Evolutionary conservation across 2,888 invertebrate genomes (phyloP), one percentile per base, ranked within the genome.

Genomic region (Hololepta plana): DNA sequence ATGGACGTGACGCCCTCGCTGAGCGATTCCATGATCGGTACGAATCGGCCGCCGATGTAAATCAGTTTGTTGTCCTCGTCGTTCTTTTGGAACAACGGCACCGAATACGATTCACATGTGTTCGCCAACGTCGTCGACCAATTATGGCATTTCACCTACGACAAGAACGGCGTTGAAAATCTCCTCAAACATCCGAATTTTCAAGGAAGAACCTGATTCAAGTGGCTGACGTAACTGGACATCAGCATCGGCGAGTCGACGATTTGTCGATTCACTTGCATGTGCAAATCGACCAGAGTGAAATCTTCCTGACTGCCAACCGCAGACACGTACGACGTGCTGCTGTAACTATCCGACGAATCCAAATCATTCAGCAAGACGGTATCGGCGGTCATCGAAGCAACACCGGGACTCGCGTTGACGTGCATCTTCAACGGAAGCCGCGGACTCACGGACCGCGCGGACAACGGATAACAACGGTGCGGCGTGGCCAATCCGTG

Each of bases 241-340:
- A 95, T 88, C 1, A 95, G 59, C 27, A 95, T 59, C 0, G 93
- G 90, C 0, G 93, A 93, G 44, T 91, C 87, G 4, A 85, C 75
- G 35, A 95, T 93, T 0, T 91, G 82, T 32, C 72, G 64, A 32
- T 55, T 72, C 13, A 88, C 76, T 59, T 95, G 93, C 71, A 87
- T 84, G 44, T 91, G 90, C 9, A 95, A 62, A 55, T 93, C 90
- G 0, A 95, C 85, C 28, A 88, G 55, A 0, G 85, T 85, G 53
- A 85, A 73, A 47, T 88, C 88, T 55, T 90, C 88, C 50, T 88
- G 88, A 7, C 87, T 90, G 1, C 85, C 90, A 36, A 85, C 74
- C 3, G 88, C 90, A 1, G 88, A 90, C 39, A 79, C 84, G 40
- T 84, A 84, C 1, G 82, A 82, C 2, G 74, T 81, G 13, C 80